These are phyloP conservation scores for Crenuchus spilurus DNA, from an alignment of 2,797 vertebrate genomes.

Conservation along the genomic window DNA sequence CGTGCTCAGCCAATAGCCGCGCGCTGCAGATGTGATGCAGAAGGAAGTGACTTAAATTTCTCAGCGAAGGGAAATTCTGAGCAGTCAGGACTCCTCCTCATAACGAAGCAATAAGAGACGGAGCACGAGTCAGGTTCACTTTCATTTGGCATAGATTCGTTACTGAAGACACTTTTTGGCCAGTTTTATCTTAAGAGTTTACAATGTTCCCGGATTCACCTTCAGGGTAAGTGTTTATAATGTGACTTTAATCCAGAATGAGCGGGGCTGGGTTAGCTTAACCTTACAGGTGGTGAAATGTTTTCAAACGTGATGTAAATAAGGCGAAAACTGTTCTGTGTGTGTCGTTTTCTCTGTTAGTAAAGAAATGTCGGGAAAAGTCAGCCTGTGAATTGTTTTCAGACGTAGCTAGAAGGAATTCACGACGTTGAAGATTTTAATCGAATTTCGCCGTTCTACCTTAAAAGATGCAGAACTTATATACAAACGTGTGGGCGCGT, in stretches of 20 bases:
- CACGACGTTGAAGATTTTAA: too few relatives aligned
- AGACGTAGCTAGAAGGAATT: too few relatives aligned
- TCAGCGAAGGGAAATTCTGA: not conserved
- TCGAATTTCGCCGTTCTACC: too few relatives aligned
- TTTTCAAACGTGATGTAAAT: not conserved
- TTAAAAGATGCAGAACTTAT: too few relatives aligned
- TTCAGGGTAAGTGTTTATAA: not conserved
- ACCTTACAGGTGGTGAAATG: too few relatives aligned
- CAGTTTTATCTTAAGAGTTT: not conserved
- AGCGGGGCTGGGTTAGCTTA: too few relatives aligned
- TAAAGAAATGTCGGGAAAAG: too few relatives aligned
- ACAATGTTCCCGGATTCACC: constrained; percentile 7
- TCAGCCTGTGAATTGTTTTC: too few relatives aligned
- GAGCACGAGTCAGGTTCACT: not conserved
- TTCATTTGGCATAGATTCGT: not conserved
- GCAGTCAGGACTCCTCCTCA: not conserved
- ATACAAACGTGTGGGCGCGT: too few relatives aligned
- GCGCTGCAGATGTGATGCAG: not conserved
- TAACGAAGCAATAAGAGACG: not conserved
- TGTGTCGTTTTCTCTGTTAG: too few relatives aligned
- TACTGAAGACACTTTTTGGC: not conserved
- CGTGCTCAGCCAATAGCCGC: not conserved
- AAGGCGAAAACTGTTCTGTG: not conserved
- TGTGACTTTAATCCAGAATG: not conserved
- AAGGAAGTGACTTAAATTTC: not conserved